A percentile compares a stretch with the other conserved stretches of the same genome.
Conservation (phyloP, 2,888 invertebrate species). For the Plagodis pulveraria region DNA sequence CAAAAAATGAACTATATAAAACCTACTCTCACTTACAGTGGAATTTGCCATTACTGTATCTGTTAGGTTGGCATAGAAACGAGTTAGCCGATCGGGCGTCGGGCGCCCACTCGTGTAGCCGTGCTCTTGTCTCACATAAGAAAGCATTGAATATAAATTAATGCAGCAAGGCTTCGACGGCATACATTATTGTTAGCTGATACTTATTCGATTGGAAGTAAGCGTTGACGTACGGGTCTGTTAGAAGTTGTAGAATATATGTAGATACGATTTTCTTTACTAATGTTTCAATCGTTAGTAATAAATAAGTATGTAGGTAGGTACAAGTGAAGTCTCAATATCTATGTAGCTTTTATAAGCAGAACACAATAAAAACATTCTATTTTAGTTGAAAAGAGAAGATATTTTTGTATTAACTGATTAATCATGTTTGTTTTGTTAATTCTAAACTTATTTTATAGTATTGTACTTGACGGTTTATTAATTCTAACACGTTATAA, state of each 20-base stretch:
- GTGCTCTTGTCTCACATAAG: slow-evolving; percentile 22
- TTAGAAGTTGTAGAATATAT: background rate
- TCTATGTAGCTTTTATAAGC: no score
- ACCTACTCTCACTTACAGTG: slow-evolving; percentile 59
- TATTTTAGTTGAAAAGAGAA: no score
- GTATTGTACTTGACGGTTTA: no score
- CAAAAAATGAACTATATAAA: slow-evolving; percentile 28
- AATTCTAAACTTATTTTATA: no score
- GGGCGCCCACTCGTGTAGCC: slow-evolving; percentile 45
- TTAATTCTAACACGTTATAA: no score
- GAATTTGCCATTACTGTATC: slow-evolving; percentile 54
- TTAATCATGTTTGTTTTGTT: no score
- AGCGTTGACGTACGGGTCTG: background rate
- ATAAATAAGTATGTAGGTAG: no score
- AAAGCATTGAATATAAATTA: slow-evolving; percentile 34
- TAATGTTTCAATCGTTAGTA: no score
- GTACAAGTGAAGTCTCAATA: no score
- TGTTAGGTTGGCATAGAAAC: slow-evolving; percentile 53
- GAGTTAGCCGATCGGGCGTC: slow-evolving; percentile 46
- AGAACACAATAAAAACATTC: no score
- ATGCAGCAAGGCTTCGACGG: slow-evolving; percentile 17
- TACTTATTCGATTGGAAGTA: background rate
- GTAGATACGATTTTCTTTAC: no score
- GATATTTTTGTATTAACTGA: no score
- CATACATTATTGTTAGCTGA: slow-evolving; percentile 5